Percentiles rank a stretch among this genome's conserved stretches.
Conservation (phyloP, 2,888 invertebrate species). For the Sinelater perroti region DNA sequence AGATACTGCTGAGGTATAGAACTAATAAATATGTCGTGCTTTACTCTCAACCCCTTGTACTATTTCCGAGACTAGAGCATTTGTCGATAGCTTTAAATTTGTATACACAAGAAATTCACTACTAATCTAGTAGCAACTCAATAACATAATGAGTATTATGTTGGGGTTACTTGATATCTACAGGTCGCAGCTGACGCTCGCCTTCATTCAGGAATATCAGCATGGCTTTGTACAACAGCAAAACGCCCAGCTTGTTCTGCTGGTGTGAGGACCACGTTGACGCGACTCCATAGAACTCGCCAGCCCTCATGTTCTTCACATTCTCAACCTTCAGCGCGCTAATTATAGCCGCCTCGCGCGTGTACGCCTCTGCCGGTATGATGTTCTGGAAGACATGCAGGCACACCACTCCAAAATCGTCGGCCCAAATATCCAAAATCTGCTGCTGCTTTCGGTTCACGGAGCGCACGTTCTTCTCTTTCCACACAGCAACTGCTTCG, state of each 20-base stretch:
- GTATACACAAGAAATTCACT: too few relatives aligned
- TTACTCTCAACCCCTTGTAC: not conserved
- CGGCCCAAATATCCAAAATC: constrained; percentile 89
- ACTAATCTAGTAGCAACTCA: not conserved
- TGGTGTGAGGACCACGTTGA: constrained; percentile 77
- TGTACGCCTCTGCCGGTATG: constrained; percentile 90
- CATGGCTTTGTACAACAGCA: constrained; percentile 82
- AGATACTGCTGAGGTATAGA: too few relatives aligned
- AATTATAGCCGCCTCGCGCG: constrained; percentile 94
- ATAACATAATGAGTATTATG: not conserved
- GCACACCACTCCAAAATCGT: constrained; percentile 85
- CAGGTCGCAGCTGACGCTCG: constrained; percentile 84
- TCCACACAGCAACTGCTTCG: constrained; percentile 80
- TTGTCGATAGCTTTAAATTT: not conserved
- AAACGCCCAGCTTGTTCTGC: constrained; percentile 78
- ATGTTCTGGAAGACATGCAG: constrained; percentile 91
- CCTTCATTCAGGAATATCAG: constrained; percentile 87
- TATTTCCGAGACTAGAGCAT: not conserved
- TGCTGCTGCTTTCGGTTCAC: constrained; percentile 72
- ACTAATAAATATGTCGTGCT: too few relatives aligned
- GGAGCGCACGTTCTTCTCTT: constrained; percentile 60
- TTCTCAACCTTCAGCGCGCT: constrained; percentile 81
- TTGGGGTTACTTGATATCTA: constrained; percentile 70
- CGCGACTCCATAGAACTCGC: constrained; percentile 84
- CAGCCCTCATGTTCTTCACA: constrained; percentile 80